Evolutionary conservation across 2,797 vertebrate species (phyloP).

Genomic region (Sparus aurata): DNA sequence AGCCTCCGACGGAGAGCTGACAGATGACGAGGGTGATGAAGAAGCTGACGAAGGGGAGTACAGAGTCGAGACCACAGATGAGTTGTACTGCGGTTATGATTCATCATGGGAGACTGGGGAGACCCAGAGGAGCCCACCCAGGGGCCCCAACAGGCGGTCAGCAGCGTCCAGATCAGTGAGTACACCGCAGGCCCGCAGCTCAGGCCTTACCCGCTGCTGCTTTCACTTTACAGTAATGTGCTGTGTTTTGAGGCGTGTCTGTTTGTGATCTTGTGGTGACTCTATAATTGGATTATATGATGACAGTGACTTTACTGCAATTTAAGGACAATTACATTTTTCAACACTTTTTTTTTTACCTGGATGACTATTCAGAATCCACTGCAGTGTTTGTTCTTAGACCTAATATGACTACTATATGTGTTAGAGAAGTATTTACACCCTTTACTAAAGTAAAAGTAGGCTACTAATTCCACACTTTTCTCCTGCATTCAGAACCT

Average conservation of each 20-base stretch:
- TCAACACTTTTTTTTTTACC: background rate
- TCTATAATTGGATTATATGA: background rate
- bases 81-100: conserved; percentile 82
- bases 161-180: conserved; percentile 5
- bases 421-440: background rate
- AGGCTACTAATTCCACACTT: background rate
- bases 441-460: background rate
- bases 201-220: background rate
- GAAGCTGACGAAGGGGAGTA: background rate
- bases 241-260: too few species aligned
- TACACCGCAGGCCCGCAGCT: background rate
- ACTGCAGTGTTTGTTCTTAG: background rate
- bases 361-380: background rate
- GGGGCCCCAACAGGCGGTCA: rapidly evolving
- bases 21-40: background rate
- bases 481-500: background rate
- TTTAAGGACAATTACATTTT: background rate
- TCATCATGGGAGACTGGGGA: conserved; percentile 89
- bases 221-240: background rate
- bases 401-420: background rate
- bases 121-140: rapidly evolving
- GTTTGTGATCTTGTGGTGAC: background rate
- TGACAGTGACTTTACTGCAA: background rate
- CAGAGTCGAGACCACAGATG: conserved; percentile 50
- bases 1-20: rapidly evolving